Evolutionary conservation across 1,140 invertebrate species (phyloP), one percentile per base, ranked within the genome.

Genomic region (Mizuhopecten yessoensis): DNA sequence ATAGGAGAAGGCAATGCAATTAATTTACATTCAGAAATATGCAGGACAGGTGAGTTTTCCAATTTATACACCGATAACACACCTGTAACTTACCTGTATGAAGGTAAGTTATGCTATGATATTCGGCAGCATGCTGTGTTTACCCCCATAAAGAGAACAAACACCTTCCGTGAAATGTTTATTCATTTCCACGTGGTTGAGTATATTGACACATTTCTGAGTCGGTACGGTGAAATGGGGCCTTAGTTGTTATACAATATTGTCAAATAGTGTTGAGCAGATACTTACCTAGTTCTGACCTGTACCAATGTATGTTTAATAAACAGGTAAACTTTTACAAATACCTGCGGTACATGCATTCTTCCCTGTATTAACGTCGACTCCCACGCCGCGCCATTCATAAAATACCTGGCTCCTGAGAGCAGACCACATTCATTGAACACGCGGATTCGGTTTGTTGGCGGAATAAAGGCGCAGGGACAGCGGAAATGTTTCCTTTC

Each of bases 51-150:
- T 11, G n/a, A 75, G n/a, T 13, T n/a, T 75, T 23, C n/a, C 57
- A 75, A 75, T 75, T 75, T 75, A 29, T 75, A 75, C 57, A 75
- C 23, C 57, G n/a, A 29, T 75, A 29, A 75, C 57, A 75, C 57
- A 75, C 23, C 57, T 29, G 57, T 75, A 17, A n/a, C 23, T 29
- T 75, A 29, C 5, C n/a, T 75, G 17, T 75, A 2, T n/a, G 29
- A 5, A 29, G 57, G 57, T 75, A 75, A n/a, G 57, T 7, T 1
- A 29, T 9, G 45, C 17, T 57, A 3, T 57, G 7, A 11, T 20
- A 57, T 57, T 75, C 57, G 29, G 23, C n/a, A 29, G 11, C 57
- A 57, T 57, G 45, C 15, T 57, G 57, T 75, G 57, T 75, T 75
- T 75, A n/a, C 57, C 5, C n/a, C 57, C 57, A 75, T 75, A 75